A percentile compares a stretch with the other conserved stretches of the same genome.
phyloP scores from a whole-genome alignment of 2,113 vertebrate species.

The Bufo gargarizans region DNA sequence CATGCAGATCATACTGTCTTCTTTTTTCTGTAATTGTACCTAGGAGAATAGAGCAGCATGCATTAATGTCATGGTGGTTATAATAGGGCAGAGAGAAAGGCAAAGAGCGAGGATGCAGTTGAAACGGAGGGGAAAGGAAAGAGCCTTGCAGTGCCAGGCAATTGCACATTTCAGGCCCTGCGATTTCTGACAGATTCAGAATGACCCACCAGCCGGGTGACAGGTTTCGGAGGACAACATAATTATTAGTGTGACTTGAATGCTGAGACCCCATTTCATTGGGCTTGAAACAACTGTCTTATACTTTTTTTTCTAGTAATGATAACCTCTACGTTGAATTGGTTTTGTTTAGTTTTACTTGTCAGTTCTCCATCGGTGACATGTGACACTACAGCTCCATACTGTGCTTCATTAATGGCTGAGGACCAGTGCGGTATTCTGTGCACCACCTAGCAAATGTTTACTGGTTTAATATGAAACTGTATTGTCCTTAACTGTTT shows the following conservation, averaged over 20 bases:
- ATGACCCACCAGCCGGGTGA: constrained; percentile 63
- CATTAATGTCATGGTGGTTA: constrained; percentile 67
- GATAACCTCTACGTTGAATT: constrained; percentile 21
- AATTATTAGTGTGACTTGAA: constrained; percentile 61
- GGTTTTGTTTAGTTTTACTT: constrained; percentile 37
- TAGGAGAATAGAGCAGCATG: constrained; percentile 70
- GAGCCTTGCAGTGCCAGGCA: constrained; percentile 31
- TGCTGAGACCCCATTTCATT: constrained; percentile 21
- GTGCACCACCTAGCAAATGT: no score
- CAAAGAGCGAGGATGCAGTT: constrained; percentile 34
- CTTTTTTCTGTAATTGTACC: constrained; percentile 78
- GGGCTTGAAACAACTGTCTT: background rate
- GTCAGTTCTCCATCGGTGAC: background rate
- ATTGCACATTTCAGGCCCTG: constrained; percentile 47
- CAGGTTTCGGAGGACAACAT: constrained; percentile 65
- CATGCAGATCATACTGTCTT: constrained; percentile 73
- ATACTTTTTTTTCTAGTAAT: constrained; percentile 31
- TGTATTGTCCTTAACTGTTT: no score
- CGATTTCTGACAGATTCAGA: constrained; percentile 50
- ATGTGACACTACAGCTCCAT: constrained; percentile 4
- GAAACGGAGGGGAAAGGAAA: constrained; percentile 26
- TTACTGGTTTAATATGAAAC: no score
- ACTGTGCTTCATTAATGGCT: background rate
- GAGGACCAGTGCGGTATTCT: background rate
- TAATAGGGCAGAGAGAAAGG: constrained; percentile 65